Conservation (phyloP, 2,113 vertebrate species). For the Argyrosomus japonicus region DNA sequence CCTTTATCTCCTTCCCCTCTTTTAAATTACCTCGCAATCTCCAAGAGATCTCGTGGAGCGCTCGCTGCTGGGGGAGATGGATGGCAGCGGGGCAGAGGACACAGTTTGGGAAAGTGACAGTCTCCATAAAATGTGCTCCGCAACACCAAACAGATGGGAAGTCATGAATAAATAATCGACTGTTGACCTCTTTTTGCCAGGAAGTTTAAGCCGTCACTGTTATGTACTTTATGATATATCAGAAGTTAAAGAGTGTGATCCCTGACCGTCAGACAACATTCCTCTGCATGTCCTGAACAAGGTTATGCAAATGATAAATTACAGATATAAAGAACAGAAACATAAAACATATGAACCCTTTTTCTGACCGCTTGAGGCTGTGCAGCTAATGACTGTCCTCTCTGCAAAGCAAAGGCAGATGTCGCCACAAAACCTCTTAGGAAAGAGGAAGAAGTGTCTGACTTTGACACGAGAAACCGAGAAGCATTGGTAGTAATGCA, state of each 20-base stretch:
- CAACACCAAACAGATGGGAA: slow-evolving; percentile 53
- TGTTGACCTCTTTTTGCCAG: slow-evolving; percentile 40
- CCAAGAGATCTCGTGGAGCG: not conserved
- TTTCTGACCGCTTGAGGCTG: not conserved
- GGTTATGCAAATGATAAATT: not conserved
- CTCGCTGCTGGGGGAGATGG: not conserved
- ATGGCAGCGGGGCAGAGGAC: slow-evolving; percentile 38
- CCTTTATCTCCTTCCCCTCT: not conserved
- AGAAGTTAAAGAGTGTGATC: not conserved
- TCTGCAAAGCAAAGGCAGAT: too few species aligned
- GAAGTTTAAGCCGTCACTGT: not conserved
- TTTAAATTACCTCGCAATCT: slow-evolving; percentile 6
- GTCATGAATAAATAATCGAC: slow-evolving; percentile 59
- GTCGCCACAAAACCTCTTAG: not conserved
- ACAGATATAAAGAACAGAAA: too few species aligned
- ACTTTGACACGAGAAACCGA: too few species aligned
- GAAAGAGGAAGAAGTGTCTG: too few species aligned
- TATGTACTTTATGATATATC: not conserved
- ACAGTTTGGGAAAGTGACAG: slow-evolving; percentile 35
- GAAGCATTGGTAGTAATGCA: too few species aligned
- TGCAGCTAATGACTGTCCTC: not conserved
- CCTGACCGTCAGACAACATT: not conserved
- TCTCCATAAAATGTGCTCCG: slow-evolving; percentile 31
- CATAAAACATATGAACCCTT: too few species aligned
- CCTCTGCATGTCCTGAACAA: not conserved